Evolutionary conservation across 2,113 vertebrate genomes (phyloP), one percentile per base, ranked within the genome.

Genomic region (Lethenteron reissneri): DNA sequence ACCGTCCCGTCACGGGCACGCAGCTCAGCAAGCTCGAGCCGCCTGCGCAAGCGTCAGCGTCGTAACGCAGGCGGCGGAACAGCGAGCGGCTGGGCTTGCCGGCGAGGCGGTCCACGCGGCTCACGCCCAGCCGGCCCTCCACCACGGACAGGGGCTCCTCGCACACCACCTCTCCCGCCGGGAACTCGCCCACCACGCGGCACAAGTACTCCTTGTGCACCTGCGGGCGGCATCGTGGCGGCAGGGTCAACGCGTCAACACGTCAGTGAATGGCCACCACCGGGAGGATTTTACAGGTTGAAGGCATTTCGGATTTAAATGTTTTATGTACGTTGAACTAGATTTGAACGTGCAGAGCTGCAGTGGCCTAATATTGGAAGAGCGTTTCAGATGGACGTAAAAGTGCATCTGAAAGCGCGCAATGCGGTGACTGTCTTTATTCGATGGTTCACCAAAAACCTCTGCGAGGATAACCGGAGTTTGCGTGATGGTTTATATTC

Each of bases 151-250:
- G 90, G 74, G 90, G 90, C 74, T 96, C 87, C 57, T 95, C 88
- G 1, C 92, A 95, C 58, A 83, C 78, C 71, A 92, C 75, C 68
- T 90, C 83, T 0, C 77, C 77, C 1, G 84, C 78, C 0, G 92
- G 92, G 73, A 99, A 99, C 76, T 92, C 83, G 7, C 92, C 94
- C 15, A 82, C 80, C 10, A 97, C 94, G 4, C 94, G 83, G 73
- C 94, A 97, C 15, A 99, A 79, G 0, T 99, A 99, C 8, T 99
- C 92, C 78, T 99, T 99, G 73, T 92, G 88, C 76, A 99, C 78
- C 94, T 99, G 74, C 41, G 6, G 41, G 41, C 41, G 41, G 41
- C 41, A 41, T 41, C 41, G 41, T 41, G 41, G 41, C 41, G 6
- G 41, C 41, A 41, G 41, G 41, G 41, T 41, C 41, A 41, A 41